These are phyloP conservation scores for Rhabditoides inermis DNA, from an alignment of 2,888 invertebrate genomes.

Conservation along the genomic window DNA sequence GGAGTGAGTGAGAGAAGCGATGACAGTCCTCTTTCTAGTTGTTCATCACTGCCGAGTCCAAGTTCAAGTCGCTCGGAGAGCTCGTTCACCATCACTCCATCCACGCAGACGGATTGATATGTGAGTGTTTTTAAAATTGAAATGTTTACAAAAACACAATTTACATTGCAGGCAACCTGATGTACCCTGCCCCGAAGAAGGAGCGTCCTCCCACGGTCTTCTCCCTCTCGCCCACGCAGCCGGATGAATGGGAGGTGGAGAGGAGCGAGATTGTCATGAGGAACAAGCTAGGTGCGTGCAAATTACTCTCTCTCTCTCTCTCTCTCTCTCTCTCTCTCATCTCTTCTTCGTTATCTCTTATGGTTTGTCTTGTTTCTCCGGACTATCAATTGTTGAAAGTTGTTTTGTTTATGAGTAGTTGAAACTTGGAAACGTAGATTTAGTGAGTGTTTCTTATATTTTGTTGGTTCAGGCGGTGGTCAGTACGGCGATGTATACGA, in stretches of 20 bases:
- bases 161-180: conserved; percentile 62
- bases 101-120: conserved; percentile 88
- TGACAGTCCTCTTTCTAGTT: conserved; percentile 55
- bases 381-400: no score
- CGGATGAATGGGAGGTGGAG: conserved; percentile 96
- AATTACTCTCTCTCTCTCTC: background rate
- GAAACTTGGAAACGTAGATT: background rate
- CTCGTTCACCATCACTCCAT: conserved; percentile 96
- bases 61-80: conserved; percentile 92
- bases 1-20: no score
- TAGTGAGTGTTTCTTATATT: background rate
- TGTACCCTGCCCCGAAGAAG: conserved; percentile 89
- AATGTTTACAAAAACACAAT: background rate
- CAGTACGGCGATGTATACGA: conserved; percentile 78
- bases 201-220: conserved; percentile 57
- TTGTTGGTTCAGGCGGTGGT: conserved; percentile 72
- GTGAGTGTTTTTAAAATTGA: conserved; percentile 52
- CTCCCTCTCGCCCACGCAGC: conserved; percentile 49
- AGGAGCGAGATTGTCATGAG: conserved; percentile 57
- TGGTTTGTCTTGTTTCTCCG: no score
- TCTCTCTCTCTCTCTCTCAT: no score
- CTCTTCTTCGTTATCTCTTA: background rate
- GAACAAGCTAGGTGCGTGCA: conserved; percentile 41
- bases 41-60: conserved; percentile 87
- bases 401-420: no score